Evolutionary conservation across 2,797 vertebrate genomes (phyloP).

Genomic region (Malurus leucopterus): DNA sequence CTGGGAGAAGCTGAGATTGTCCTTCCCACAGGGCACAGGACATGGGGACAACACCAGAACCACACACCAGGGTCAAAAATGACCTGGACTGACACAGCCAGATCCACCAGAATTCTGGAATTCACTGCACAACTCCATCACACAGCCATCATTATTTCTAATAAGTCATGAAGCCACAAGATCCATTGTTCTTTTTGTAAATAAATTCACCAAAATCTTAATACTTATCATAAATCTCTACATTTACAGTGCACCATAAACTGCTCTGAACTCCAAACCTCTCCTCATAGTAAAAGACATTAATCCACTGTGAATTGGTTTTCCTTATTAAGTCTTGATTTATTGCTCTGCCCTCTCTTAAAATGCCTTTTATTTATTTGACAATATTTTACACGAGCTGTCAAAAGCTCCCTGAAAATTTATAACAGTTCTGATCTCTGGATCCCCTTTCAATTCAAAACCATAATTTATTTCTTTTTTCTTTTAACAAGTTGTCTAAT

Average conservation of each 20-base stretch:
- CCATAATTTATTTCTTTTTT: background rate
- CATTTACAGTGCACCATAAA: background rate
- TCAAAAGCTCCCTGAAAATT: conserved; percentile 1
- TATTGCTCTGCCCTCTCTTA: background rate
- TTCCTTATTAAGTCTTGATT: background rate
- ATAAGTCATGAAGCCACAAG: background rate
- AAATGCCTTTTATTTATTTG: background rate
- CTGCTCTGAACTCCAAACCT: background rate
- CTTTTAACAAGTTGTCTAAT: background rate
- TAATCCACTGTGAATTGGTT: background rate
- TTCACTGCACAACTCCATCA: background rate
- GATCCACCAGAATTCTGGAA: background rate
- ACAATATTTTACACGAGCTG: background rate
- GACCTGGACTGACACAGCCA: background rate
- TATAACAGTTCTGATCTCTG: background rate
- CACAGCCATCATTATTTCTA: background rate
- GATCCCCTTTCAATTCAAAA: background rate
- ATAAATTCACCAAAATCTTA: background rate
- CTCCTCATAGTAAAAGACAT: background rate
- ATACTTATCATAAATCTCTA: background rate
- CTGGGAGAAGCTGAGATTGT: background rate
- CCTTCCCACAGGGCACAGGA: background rate
- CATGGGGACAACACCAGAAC: background rate
- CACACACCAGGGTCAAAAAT: background rate
- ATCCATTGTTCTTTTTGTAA: background rate